Conservation (phyloP, 2,888 invertebrate species). For the Habrosyne pyritoides region DNA sequence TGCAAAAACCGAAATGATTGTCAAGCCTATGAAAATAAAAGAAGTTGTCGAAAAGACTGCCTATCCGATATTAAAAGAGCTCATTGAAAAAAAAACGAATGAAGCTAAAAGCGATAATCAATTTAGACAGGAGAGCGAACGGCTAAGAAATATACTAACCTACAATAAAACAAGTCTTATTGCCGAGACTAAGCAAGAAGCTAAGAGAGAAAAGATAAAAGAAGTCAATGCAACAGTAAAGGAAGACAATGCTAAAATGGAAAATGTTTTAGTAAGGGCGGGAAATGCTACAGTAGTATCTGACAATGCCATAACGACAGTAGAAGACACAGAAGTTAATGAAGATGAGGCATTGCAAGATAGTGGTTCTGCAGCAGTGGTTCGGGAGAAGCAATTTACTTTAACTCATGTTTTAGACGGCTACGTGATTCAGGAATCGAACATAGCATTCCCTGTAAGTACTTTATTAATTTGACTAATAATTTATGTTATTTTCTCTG, state of each 20-base stretch:
- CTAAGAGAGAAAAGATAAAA: slow-evolving; percentile 9
- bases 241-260: slow-evolving; percentile 20
- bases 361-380: no score
- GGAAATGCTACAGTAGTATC: no score
- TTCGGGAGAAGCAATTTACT: slow-evolving; percentile 44
- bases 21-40: background rate
- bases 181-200: slow-evolving; percentile 11
- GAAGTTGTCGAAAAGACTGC: background rate
- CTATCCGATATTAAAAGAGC: background rate
- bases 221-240: slow-evolving; percentile 19
- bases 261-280: no score
- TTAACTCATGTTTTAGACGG: slow-evolving; percentile 75
- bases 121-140: no score
- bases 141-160: no score
- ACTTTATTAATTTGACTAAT: background rate
- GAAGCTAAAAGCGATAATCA: background rate
- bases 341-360: slow-evolving; percentile 24
- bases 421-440: slow-evolving; percentile 76
- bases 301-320: no score
- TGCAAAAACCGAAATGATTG: background rate
- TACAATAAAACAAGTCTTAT: slow-evolving; percentile 7
- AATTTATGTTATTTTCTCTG: background rate
- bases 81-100: background rate
- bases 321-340: slow-evolving; percentile 19
- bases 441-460: slow-evolving; percentile 75